Conservation (phyloP, 2,797 vertebrate genomes). For the Falco columbarius region DNA sequence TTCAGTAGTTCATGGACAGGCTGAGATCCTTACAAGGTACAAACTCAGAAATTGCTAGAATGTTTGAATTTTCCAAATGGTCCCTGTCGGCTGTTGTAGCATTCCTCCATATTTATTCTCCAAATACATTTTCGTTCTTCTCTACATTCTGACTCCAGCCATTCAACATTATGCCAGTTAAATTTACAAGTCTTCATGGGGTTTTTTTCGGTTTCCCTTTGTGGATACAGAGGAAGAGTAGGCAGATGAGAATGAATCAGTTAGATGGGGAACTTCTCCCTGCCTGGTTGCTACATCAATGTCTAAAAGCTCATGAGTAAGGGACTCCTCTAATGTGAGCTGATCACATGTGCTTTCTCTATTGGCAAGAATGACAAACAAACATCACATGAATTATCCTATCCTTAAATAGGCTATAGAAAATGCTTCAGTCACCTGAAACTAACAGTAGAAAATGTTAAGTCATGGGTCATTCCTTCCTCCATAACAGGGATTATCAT, state of each 20-base stretch:
- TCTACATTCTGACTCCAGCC: background rate
- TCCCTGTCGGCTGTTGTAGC: background rate
- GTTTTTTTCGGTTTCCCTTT: background rate
- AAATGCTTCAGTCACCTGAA: background rate
- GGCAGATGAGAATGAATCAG: background rate
- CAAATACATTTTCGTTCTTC: background rate
- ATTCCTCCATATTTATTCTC: background rate
- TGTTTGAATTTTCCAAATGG: background rate
- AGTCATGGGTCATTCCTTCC: background rate
- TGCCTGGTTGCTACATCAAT: background rate
- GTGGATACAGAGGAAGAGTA: background rate
- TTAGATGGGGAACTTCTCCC: background rate
- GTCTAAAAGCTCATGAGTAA: background rate
- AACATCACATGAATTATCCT: background rate
- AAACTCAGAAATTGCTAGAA: background rate
- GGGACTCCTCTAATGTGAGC: background rate
- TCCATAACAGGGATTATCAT: rapidly evolving
- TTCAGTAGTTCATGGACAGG: background rate
- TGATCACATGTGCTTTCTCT: background rate
- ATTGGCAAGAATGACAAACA: background rate
- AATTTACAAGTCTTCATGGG: background rate
- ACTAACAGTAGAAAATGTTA: background rate
- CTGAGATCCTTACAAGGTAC: background rate
- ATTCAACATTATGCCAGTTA: background rate
- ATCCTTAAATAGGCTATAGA: background rate